Conservation (phyloP, 2,797 vertebrate species). For the Chanos chanos region DNA sequence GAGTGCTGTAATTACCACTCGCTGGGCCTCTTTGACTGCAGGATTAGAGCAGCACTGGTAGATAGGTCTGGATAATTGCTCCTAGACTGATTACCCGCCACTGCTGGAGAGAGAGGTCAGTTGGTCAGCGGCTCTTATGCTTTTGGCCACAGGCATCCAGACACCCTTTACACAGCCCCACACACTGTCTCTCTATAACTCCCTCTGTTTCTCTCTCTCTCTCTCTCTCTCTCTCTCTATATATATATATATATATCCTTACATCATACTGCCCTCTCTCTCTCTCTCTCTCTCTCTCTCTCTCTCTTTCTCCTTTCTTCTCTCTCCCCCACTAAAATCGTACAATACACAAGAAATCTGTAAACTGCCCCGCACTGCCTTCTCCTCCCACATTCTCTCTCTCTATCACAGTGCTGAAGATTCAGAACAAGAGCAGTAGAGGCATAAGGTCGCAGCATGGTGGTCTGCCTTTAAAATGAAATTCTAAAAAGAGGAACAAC, state of each 20-base stretch:
- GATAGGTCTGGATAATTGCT: conserved; percentile 65
- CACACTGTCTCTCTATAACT: conserved; percentile 17
- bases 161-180: conserved; percentile 24
- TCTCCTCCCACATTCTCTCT: conserved; percentile 29
- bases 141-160: conserved; percentile 58
- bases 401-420: conserved; percentile 19
- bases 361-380: conserved; percentile 55
- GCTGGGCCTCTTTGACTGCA: conserved; percentile 58
- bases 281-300: conserved; percentile 41
- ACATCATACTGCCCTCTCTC: background rate
- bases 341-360: conserved; percentile 66
- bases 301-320: conserved; percentile 63
- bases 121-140: conserved; percentile 56
- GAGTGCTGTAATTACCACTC: conserved; percentile 63
- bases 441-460: conserved; percentile 19
- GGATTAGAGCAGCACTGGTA: conserved; percentile 68
- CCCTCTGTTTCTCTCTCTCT: conserved; percentile 11
- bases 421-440: no score
- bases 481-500: conserved; percentile 14
- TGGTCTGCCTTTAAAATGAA: conserved; percentile 38
- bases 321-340: conserved; percentile 53
- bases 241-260: conserved; percentile 1
- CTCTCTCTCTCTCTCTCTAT: background rate
- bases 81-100: conserved; percentile 60
- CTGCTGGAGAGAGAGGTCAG: conserved; percentile 62